Evolutionary conservation across 2,888 invertebrate species (phyloP), one percentile per base, ranked within the genome.

Genomic region (Theodoxus fluviatilis): DNA sequence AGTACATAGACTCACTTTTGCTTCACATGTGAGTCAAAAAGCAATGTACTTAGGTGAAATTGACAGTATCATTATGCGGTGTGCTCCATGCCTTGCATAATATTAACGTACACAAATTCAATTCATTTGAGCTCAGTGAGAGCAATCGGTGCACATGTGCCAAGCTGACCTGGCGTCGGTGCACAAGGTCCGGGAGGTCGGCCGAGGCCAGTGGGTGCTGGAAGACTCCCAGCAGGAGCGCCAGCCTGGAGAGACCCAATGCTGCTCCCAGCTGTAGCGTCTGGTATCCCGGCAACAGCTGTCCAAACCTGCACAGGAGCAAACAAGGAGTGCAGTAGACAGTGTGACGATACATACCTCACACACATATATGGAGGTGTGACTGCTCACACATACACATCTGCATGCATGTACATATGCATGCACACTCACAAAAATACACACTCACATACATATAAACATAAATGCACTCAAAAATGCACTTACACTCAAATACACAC

Each of bases 181-280:
- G 70, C n/a, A 83, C 79, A 2, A 80, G 79, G 7, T 80, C 78
- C 18, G 82, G 74, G 7, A 85, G 70, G 22, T 70, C 68, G 0
- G 73, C 66, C 6, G 75, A 78, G 65, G 74, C 75, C 59, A 85
- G 74, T 2, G 84, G 86, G 35, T 82, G 83, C 52, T 81, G 77
- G 37, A 85, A 71, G 7, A 81, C 68, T 1, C 83, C 81, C 15
- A 84, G 37, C 61, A 86, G 74, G 4, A 86, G 77, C 0, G 83
- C 82, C 12, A 86, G 71, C 65, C 86, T 71, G 7, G 83, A 83
- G 22, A 86, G 57, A 3, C 86, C 86, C 7, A 82, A 69, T 0
- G 86, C 85, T 37, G 86, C 85, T 2, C 84, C 80, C 38, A 86
- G 76, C 74, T 86, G 86, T 69, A 84, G 73, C 1, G 82, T 79